These are phyloP conservation scores for Synergus laeviventris DNA, from an alignment of 2,888 invertebrate genomes.

Conservation along the genomic window DNA sequence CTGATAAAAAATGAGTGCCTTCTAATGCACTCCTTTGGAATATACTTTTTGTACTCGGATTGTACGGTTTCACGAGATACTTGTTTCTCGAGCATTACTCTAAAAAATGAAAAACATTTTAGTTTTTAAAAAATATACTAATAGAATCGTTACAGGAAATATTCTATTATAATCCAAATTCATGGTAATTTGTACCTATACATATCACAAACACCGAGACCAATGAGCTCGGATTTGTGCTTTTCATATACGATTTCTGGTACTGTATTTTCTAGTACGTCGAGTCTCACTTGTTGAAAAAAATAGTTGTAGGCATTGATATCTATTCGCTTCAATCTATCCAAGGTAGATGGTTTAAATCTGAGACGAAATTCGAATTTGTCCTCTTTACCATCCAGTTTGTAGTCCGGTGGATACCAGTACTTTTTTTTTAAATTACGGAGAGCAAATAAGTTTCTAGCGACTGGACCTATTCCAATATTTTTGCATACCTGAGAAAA, in stretches of 20 bases:
- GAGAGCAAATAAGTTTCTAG: slow-evolving; percentile 87
- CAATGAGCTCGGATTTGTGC: slow-evolving; percentile 86
- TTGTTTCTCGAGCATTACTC: slow-evolving; percentile 87
- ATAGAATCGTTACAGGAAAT: slow-evolving; percentile 1
- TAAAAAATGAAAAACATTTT: slow-evolving; percentile 69
- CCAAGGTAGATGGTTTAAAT: slow-evolving; percentile 84
- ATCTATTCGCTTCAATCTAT: slow-evolving; percentile 83
- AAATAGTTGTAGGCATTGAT: slow-evolving; percentile 88
- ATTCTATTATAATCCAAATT: slow-evolving; percentile 23
- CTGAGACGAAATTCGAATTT: slow-evolving; percentile 88
- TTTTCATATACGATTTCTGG: slow-evolving; percentile 88
- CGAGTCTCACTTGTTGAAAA: slow-evolving; percentile 89
- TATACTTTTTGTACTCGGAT: slow-evolving; percentile 88
- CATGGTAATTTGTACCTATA: slow-evolving; percentile 73
- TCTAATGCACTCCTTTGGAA: slow-evolving; percentile 87
- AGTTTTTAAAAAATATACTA: slow-evolving; percentile 26
- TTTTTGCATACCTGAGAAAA: slow-evolving; percentile 80
- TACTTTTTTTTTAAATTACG: slow-evolving; percentile 81
- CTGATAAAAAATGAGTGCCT: slow-evolving; percentile 86
- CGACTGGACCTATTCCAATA: slow-evolving; percentile 85
- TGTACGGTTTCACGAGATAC: slow-evolving; percentile 83
- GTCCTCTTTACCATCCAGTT: slow-evolving; percentile 77
- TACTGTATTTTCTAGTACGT: slow-evolving; percentile 88
- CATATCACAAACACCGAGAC: slow-evolving; percentile 93
- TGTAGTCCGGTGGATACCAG: slow-evolving; percentile 84